These are phyloP conservation scores for Ochotona curzoniae DNA, from an alignment of 2,113 vertebrate genomes.

Conservation along the genomic window DNA sequence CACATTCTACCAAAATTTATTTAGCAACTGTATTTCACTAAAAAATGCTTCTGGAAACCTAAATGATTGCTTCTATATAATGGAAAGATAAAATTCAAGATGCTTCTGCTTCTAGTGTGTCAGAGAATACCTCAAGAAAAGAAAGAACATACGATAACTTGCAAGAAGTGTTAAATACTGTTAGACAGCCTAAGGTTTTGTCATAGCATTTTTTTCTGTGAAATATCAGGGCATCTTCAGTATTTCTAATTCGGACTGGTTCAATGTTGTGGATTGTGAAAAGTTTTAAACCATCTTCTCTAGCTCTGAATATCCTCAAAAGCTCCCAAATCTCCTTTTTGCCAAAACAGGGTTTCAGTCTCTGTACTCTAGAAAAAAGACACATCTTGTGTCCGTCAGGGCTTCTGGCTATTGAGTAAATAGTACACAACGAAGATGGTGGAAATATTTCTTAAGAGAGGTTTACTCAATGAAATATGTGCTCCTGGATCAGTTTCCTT, in stretches of 20 bases:
- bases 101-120: neutral
- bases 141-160: neutral
- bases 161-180: neutral
- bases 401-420: neutral
- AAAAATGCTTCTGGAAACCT: neutral
- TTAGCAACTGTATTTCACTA: neutral
- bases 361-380: neutral
- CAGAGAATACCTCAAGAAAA: neutral
- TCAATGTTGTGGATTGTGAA: neutral
- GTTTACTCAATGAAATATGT: neutral
- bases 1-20: neutral
- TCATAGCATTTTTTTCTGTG: neutral
- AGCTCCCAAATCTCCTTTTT: neutral
- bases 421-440: neutral
- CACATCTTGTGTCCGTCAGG: neutral
- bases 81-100: neutral
- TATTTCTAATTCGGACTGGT: neutral
- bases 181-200: neutral
- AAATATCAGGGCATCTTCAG: neutral
- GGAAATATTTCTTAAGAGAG: neutral
- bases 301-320: neutral
- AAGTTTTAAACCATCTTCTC: neutral
- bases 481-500: neutral
- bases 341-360: neutral
- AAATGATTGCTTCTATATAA: neutral